Evolutionary conservation across 1,140 invertebrate species (phyloP), one percentile per base, ranked within the genome.

Genomic region (Hetaerina americana): DNA sequence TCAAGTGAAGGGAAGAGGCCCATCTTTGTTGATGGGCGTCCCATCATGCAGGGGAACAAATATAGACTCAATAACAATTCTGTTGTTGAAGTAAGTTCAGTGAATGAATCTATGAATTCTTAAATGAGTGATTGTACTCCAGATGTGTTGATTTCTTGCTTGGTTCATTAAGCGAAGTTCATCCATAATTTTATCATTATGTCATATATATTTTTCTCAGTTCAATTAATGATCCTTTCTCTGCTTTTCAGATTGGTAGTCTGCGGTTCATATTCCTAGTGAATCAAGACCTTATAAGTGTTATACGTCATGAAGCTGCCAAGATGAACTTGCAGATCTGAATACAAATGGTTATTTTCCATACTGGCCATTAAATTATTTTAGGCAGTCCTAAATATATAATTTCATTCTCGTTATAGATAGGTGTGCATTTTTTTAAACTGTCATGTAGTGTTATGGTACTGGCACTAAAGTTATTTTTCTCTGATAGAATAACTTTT

Each of bases 1-100:
- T 89, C 91, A 3, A 98, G 97, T 72, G 93, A 97, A 80, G 96
- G 96, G n/a, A 97, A 97, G 78, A 81, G 96, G 74, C 90, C 95
- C 0, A 92, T 98, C 75, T 96, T 93, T 80, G 92, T 99, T 5
- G 95, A 99, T 80, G 94, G 95, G 2, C 88, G 91, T 75, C 93
- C 95, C 0, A 87, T 98, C 67, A 82, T 95, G 1, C 85, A 87
- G 66, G 93, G 93, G 24, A 93, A 91, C 78, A 95, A 95, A 84
- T 88, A 89, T 26, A 90, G 93, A 76, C 83, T 98, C 0, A 92
- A 91, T 75, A 92, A 98, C 80, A 97, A 98, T 81, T 94, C 93
- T 74, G 92, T 98, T 3, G 90, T 99, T 72, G 95, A 98, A 87
- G 93, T 95, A 81, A 79, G 79, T 78, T 75, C 76, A 66, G n/a